Evolutionary conservation across 2,888 invertebrate species (phyloP).

Genomic region (Patella caerulea): DNA sequence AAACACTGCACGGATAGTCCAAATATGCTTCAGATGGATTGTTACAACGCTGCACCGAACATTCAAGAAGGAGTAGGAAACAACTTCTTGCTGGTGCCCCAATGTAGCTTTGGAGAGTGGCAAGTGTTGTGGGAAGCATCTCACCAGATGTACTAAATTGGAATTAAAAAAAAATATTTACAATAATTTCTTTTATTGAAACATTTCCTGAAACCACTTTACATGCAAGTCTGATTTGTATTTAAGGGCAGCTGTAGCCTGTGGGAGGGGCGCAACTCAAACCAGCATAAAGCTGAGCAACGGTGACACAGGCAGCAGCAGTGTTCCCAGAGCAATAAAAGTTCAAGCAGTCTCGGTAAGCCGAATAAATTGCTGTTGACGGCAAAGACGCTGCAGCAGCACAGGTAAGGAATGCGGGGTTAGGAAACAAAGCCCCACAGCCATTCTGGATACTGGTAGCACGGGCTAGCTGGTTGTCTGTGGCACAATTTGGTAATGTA

Average conservation of each 20-base stretch:
- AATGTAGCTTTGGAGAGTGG: too few species aligned
- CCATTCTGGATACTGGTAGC: background rate
- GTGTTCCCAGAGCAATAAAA: background rate
- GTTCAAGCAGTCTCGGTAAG: background rate
- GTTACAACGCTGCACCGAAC: too few species aligned
- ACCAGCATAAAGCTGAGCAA: slow-evolving; percentile 3
- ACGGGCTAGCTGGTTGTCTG: background rate
- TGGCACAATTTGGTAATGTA: background rate
- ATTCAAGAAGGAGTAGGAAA: too few species aligned
- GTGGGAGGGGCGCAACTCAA: background rate
- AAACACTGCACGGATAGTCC: too few species aligned
- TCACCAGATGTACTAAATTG: too few species aligned
- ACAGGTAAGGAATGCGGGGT: background rate
- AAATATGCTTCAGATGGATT: too few species aligned
- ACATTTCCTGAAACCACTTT: too few species aligned
- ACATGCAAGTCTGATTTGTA: too few species aligned
- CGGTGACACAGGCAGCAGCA: background rate
- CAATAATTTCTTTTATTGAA: too few species aligned
- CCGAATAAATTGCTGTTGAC: slow-evolving; percentile 2
- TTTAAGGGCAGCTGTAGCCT: background rate
- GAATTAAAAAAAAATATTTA: too few species aligned
- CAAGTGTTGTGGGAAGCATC: too few species aligned
- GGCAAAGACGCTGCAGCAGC: background rate
- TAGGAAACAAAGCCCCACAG: background rate
- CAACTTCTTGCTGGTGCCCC: too few species aligned